A percentile compares a stretch with the other conserved stretches of the same genome.
Conservation (phyloP, 1,140 invertebrate species). For the Harlomillsia oculata region DNA sequence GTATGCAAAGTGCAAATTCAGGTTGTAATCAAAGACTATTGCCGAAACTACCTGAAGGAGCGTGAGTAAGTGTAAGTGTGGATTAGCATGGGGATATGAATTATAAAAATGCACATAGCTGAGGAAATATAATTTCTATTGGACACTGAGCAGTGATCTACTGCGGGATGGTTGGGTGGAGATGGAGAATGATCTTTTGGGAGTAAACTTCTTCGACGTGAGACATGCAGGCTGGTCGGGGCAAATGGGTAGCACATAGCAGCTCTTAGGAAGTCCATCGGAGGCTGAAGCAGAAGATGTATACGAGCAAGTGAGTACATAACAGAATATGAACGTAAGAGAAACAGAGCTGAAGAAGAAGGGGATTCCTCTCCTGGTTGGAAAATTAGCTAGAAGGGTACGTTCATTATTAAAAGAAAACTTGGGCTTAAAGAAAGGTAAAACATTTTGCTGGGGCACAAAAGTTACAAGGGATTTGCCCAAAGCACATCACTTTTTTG, state of each 20-base stretch:
- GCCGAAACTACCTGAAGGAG: too few species aligned
- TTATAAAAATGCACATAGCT: too few species aligned
- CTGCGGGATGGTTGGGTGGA: conserved; percentile 11
- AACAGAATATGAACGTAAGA: background rate
- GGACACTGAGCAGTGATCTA: too few species aligned
- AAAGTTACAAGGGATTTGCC: conserved; percentile 29
- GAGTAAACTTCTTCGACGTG: too few species aligned
- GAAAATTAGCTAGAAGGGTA: conserved; percentile 31
- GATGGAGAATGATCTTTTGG: too few species aligned
- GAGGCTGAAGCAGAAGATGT: background rate
- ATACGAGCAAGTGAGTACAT: background rate
- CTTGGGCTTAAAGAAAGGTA: conserved; percentile 31
- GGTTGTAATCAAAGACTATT: too few species aligned
- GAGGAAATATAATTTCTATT: too few species aligned
- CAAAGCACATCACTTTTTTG: conserved; percentile 28
- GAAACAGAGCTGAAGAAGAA: conserved; percentile 4
- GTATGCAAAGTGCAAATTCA: too few species aligned
- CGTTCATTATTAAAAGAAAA: conserved; percentile 33
- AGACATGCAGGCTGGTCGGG: too few species aligned
- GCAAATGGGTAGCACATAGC: conserved; percentile 4
- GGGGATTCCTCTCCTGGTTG: conserved; percentile 19
- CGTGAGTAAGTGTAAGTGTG: too few species aligned
- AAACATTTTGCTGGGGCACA: conserved; percentile 30
- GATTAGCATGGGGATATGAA: too few species aligned
- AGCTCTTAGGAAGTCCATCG: conserved; percentile 7